phyloP scores from a whole-genome alignment of 2,113 vertebrate species.

The Myotis lucifugus region DNA sequence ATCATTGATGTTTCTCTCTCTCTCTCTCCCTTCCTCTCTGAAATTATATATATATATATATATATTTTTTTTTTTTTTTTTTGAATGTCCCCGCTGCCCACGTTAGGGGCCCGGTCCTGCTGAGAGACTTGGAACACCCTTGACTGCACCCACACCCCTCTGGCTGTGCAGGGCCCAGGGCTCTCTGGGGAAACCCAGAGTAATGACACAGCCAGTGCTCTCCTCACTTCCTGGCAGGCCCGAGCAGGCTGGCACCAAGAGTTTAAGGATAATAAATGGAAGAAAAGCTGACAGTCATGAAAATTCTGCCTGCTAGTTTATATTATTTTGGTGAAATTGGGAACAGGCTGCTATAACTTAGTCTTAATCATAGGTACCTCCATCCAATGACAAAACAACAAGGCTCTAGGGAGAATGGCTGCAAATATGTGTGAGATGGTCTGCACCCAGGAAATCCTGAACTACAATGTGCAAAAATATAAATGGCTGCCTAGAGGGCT shows the following conservation, averaged over 20 bases:
- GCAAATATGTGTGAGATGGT: background rate
- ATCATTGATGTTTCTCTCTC: too few relatives aligned
- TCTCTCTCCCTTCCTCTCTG: too few relatives aligned
- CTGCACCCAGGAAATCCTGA: background rate
- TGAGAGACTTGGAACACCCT: background rate
- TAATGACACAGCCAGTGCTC: background rate
- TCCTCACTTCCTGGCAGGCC: background rate
- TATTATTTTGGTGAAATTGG: background rate
- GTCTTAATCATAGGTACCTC: background rate
- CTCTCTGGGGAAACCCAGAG: background rate
- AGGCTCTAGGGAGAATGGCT: background rate
- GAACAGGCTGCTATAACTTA: background rate
- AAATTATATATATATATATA: too few relatives aligned
- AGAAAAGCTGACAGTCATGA: background rate
- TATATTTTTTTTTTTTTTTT: too few relatives aligned
- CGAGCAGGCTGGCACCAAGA: background rate
- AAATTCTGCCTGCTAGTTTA: background rate
- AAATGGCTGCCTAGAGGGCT: background rate
- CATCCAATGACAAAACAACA: too few relatives aligned
- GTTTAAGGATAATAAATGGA: background rate
- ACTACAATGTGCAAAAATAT: background rate
- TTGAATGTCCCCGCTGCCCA: background rate
- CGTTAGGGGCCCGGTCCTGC: background rate
- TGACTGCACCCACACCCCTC: too few relatives aligned
- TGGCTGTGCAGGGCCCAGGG: background rate